These are phyloP conservation scores for Hypolimnas misippus DNA, from an alignment of 2,888 invertebrate species.

Conservation along the genomic window DNA sequence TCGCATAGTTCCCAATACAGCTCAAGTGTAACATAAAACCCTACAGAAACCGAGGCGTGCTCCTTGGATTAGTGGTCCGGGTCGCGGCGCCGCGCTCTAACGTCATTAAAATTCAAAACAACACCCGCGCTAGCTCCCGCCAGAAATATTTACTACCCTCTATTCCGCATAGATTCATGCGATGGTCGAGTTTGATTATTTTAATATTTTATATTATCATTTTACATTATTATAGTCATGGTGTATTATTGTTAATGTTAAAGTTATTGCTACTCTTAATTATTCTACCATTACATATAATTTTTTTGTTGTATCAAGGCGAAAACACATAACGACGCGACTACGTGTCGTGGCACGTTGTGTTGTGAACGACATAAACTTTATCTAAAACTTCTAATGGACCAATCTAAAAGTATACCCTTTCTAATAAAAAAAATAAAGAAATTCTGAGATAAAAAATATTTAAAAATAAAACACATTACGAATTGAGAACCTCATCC, in stretches of 20 bases:
- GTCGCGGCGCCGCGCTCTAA: slow-evolving; percentile 49
- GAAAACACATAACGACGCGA: no score
- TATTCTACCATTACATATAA: no score
- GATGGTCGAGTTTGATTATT: slow-evolving; percentile 14
- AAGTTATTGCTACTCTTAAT: no score
- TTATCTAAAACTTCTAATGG: no score
- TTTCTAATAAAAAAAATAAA: no score
- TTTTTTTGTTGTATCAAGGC: no score
- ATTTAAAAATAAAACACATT: no score
- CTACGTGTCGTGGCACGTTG: no score
- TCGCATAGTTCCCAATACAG: slow-evolving; percentile 8
- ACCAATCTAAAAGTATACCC: no score
- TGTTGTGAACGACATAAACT: no score
- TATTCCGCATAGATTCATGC: slow-evolving; percentile 31
- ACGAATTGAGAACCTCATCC: no score
- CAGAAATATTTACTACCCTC: slow-evolving; percentile 36
- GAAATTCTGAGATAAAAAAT: no score
- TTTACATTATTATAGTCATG: background rate
- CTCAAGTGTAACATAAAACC: slow-evolving; percentile 67
- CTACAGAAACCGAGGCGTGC: slow-evolving; percentile 68
- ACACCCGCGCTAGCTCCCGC: slow-evolving; percentile 38
- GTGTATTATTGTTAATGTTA: background rate
- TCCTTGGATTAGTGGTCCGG: slow-evolving; percentile 63
- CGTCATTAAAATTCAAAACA: slow-evolving; percentile 71
- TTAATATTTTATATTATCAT: slow-evolving; percentile 11